Conservation (phyloP, 2,113 vertebrate genomes). For the Pseudopodoces humilis region DNA sequence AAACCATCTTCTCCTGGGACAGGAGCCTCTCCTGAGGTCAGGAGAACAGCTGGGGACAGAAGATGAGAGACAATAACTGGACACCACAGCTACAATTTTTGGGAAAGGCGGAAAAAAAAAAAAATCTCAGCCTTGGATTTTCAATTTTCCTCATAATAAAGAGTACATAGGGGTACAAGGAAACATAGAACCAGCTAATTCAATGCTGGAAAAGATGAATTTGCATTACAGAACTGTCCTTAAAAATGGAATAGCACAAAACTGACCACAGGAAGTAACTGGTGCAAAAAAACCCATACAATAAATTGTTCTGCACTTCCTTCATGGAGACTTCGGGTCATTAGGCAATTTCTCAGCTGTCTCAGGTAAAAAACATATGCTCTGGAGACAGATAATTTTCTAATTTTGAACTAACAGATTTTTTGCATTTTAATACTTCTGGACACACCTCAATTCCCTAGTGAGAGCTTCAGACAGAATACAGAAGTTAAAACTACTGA, state of each 20-base stretch:
- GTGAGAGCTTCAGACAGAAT: background rate
- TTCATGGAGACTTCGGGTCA: background rate
- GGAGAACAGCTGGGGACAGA: background rate
- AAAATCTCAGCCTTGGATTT: background rate
- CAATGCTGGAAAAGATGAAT: background rate
- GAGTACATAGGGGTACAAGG: background rate
- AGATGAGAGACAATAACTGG: background rate
- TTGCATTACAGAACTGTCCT: background rate
- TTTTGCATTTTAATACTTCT: background rate
- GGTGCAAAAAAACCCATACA: background rate
- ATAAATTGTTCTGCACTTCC: background rate
- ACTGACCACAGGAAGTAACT: background rate
- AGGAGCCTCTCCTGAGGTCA: background rate
- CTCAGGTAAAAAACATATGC: background rate
- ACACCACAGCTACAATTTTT: background rate
- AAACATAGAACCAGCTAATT: background rate
- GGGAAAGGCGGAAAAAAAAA: background rate
- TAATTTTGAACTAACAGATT: background rate
- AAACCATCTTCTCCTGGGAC: background rate
- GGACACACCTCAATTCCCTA: background rate
- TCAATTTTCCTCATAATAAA: background rate
- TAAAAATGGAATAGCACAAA: background rate
- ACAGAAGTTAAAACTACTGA: background rate
- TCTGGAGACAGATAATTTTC: background rate
- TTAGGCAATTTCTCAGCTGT: background rate